Evolutionary conservation across 2,113 vertebrate species (phyloP).

Genomic region (Rhinoderma darwinii): DNA sequence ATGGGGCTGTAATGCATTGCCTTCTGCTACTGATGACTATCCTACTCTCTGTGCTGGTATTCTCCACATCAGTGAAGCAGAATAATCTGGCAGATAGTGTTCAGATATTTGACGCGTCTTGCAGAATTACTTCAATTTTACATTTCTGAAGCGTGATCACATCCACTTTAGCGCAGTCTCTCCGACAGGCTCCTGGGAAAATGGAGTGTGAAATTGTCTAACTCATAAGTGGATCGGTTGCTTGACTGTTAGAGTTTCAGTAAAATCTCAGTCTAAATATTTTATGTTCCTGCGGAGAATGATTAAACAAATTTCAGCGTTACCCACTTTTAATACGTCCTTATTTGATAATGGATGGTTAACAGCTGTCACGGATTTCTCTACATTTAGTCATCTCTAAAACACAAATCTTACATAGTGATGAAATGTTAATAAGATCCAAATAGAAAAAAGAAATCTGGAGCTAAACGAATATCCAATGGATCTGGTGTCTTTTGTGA

Average conservation of each 20-base stretch:
- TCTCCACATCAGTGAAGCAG: conserved; percentile 41
- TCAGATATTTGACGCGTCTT: background rate
- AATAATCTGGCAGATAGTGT: conserved; percentile 22
- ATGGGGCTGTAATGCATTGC: background rate
- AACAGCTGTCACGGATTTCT: background rate
- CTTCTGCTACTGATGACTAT: conserved; percentile 1
- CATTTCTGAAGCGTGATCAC: conserved; percentile 43
- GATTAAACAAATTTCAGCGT: conserved; percentile 4
- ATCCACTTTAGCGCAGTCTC: conserved; percentile 38
- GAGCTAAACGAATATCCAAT: too few species aligned
- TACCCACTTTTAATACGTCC: background rate
- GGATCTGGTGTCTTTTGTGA: background rate
- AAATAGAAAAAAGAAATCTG: too few species aligned
- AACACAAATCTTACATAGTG: background rate
- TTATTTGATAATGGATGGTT: conserved; percentile 26
- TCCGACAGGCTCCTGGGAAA: conserved; percentile 36
- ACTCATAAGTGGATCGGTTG: conserved; percentile 42
- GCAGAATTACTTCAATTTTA: conserved; percentile 43
- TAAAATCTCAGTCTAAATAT: conserved; percentile 45
- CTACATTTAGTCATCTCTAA: background rate
- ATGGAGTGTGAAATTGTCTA: conserved; percentile 56
- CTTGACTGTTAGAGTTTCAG: conserved; percentile 13
- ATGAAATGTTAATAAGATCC: background rate
- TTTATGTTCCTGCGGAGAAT: conserved; percentile 12
- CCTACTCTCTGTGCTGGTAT: background rate